phyloP scores from a whole-genome alignment of 2,113 vertebrate species.

The Columbina picui region DNA sequence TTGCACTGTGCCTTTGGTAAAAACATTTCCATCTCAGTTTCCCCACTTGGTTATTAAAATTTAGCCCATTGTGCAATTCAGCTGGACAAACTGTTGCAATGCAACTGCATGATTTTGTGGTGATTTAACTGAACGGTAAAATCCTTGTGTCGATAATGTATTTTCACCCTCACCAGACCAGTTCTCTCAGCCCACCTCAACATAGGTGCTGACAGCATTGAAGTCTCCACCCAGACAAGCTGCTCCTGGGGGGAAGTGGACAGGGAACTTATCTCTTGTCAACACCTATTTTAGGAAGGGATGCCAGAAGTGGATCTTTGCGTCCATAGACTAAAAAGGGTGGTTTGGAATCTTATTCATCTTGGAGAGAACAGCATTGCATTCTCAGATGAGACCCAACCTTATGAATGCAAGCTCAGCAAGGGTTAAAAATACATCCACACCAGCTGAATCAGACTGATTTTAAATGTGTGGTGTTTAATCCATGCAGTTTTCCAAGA shows the following conservation, averaged over 20 bases:
- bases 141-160: background rate
- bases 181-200: background rate
- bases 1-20: background rate
- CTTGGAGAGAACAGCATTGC: background rate
- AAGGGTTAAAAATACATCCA: conserved; percentile 3
- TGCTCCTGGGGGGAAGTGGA: background rate
- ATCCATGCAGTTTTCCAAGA: background rate
- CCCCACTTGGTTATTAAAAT: background rate
- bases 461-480: background rate
- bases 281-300: background rate
- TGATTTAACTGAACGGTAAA: background rate
- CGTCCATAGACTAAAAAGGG: background rate
- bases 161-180: background rate
- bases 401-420: background rate
- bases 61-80: background rate
- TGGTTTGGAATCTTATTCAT: background rate
- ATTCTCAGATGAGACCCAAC: background rate
- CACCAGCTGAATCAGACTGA: background rate
- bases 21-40: background rate
- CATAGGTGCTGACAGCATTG: background rate
- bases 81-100: background rate
- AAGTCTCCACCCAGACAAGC: background rate
- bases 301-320: background rate
- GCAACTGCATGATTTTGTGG: background rate
- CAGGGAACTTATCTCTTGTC: background rate